These are phyloP conservation scores for Phyllotreta cruciferae DNA, from an alignment of 2,888 invertebrate species.

Conservation along the genomic window DNA sequence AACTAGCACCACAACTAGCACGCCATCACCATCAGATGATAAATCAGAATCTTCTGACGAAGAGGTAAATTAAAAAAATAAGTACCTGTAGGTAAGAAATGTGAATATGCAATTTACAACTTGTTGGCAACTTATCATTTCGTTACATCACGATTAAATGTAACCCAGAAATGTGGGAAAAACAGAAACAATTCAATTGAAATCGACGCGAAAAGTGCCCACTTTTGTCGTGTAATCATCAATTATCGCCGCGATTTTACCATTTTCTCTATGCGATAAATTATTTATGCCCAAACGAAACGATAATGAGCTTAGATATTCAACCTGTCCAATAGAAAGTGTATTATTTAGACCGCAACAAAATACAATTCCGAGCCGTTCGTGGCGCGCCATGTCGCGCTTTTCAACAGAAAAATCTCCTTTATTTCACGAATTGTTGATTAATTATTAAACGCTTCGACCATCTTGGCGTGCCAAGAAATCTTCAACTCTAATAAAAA, in stretches of 20 bases:
- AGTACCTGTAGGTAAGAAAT: not conserved
- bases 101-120: not conserved
- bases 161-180: conserved; percentile 18
- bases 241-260: conserved; percentile 22
- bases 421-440: conserved; percentile 9
- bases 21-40: conserved; percentile 43
- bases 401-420: conserved; percentile 14
- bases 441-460: not conserved
- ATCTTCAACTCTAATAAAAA: conserved; percentile 3
- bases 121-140: not conserved
- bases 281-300: conserved; percentile 19
- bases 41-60: conserved; percentile 55
- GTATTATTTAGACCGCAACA: conserved; percentile 44
- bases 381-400: conserved; percentile 5
- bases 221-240: conserved; percentile 6
- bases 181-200: conserved; percentile 10
- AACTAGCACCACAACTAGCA: conserved; percentile 62
- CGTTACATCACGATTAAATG: not conserved
- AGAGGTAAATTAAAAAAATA: conserved; percentile 34
- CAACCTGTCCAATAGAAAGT: conserved; percentile 42
- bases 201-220: not conserved
- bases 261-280: conserved; percentile 22
- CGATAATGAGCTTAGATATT: conserved; percentile 23
- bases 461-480: not conserved
- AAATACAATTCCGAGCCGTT: conserved; percentile 25